Percentiles rank a stretch among this genome's conserved stretches.
These are phyloP conservation scores for Heliconius eleuchia DNA, from an alignment of 1,140 invertebrate genomes.

Conservation along the genomic window DNA sequence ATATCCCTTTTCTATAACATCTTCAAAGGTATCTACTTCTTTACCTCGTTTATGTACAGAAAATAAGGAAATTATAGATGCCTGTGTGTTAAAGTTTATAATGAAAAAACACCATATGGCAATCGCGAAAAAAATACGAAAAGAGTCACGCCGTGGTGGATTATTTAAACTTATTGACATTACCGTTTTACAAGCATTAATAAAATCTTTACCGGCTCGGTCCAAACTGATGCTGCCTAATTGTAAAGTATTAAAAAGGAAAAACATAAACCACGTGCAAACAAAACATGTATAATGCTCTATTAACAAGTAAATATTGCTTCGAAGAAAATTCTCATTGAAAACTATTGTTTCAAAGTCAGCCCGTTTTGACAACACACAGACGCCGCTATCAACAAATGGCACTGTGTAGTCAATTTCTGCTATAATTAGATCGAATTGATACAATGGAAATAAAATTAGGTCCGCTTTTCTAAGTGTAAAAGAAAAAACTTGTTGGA, in stretches of 20 bases:
- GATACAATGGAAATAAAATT: slow-evolving; percentile 63
- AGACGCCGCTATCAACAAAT: slow-evolving; percentile 67
- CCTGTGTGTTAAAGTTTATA: slow-evolving; percentile 71
- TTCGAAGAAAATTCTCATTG: slow-evolving; percentile 53
- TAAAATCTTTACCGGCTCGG: slow-evolving; percentile 65
- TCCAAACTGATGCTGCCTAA: slow-evolving; percentile 50
- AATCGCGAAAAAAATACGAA: slow-evolving; percentile 61
- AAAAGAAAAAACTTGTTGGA: slow-evolving; percentile 62
- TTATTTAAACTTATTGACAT: slow-evolving; percentile 60
- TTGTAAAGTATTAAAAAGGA: slow-evolving; percentile 57
- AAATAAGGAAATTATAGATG: slow-evolving; percentile 73
- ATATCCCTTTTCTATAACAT: slow-evolving; percentile 68
- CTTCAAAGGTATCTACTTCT: slow-evolving; percentile 73
- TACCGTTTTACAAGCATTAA: slow-evolving; percentile 60
- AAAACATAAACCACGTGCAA: slow-evolving; percentile 65
- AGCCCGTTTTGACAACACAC: slow-evolving; percentile 62
- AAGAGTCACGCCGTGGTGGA: slow-evolving; percentile 52
- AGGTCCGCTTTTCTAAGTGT: slow-evolving; percentile 63
- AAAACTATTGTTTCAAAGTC: slow-evolving; percentile 65
- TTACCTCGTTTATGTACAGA: slow-evolving; percentile 66
- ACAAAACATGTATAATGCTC: slow-evolving; percentile 50
- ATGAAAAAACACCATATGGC: slow-evolving; percentile 70
- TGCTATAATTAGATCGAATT: slow-evolving; percentile 64
- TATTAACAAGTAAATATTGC: slow-evolving; percentile 45
- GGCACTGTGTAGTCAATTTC: slow-evolving; percentile 62